Conservation (phyloP, 2,113 vertebrate species). For the crab-eating macaque (Macaca fascicularis) region T2T-MFA8v1.1 NC_088386.1:16187501-16188000, state of each 20-base stretch:
- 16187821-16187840: rapidly evolving
- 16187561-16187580: not conserved
- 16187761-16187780: not conserved
- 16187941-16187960: not conserved
- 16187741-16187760: not conserved
- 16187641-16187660: too few species aligned
- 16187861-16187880: not conserved
- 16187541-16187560: not conserved
- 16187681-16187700: rapidly evolving
- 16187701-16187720: not conserved
- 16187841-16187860: not conserved
- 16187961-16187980: not conserved
- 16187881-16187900: not conserved
- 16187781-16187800: too few species aligned
- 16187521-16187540: not conserved
- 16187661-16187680: too few species aligned
- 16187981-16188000: not conserved
- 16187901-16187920: too few species aligned
- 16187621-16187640: not conserved
- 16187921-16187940: not conserved
- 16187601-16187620: not conserved
- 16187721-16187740: not conserved
- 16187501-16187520: not conserved
- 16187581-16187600: not conserved
- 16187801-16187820: not conserved